Evolutionary conservation across 2,797 vertebrate species (phyloP).

Genomic region (Falco cherrug): DNA sequence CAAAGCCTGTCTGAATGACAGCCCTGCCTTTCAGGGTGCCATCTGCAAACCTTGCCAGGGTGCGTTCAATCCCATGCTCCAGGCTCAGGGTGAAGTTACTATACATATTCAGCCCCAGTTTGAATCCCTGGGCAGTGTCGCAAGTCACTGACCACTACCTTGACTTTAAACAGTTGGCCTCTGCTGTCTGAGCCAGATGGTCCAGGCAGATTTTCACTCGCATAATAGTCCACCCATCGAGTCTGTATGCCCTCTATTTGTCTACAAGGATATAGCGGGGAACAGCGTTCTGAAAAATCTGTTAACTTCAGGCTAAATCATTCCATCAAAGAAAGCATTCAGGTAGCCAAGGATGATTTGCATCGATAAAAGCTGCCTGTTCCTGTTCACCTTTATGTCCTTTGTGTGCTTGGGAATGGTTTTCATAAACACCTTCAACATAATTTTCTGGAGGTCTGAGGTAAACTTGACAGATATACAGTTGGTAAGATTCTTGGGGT

Average conservation of each 20-base stretch:
- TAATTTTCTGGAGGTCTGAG: not conserved
- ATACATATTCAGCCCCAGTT: not conserved
- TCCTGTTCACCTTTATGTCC: not conserved
- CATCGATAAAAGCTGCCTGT: not conserved
- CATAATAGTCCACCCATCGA: not conserved
- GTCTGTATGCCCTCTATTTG: not conserved
- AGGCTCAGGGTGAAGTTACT: not conserved
- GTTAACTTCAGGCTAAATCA: not conserved
- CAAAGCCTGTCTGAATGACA: not conserved
- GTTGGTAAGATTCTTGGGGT: not conserved
- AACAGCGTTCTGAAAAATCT: not conserved
- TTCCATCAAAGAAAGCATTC: not conserved
- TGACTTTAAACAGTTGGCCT: not conserved
- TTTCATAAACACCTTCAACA: not conserved
- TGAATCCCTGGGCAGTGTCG: not conserved
- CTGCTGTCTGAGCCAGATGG: not conserved
- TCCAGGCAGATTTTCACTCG: not conserved
- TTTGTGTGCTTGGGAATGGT: not conserved
- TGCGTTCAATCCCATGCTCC: not conserved
- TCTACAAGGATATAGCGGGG: not conserved
- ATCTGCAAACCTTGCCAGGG: not conserved
- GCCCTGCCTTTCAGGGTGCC: not conserved
- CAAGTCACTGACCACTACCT: not conserved
- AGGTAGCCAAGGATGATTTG: not conserved
- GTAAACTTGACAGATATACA: not conserved